Percentiles rank a stretch among this genome's conserved stretches.
These are phyloP conservation scores for Triops longicaudatus DNA, from an alignment of 1,140 invertebrate species.

Conservation along the genomic window DNA sequence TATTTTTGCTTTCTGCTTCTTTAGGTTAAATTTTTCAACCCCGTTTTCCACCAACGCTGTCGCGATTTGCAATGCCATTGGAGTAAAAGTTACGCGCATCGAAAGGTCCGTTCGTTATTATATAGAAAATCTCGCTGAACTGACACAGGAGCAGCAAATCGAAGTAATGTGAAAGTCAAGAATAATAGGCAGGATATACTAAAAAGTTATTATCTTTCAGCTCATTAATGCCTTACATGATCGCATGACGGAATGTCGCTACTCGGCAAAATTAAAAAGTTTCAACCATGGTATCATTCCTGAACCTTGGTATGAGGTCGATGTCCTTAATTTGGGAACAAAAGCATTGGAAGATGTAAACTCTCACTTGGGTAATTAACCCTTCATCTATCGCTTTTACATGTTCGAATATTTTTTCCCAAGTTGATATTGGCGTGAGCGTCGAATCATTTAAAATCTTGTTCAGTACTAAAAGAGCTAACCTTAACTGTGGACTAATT, in stretches of 20 bases:
- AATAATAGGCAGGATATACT: conserved; percentile 33
- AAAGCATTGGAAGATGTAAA: conserved; percentile 75
- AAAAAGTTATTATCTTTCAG: conserved; percentile 42
- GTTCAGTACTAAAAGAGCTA: too few species aligned
- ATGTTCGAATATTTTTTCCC: too few species aligned
- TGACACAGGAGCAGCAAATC: neutral
- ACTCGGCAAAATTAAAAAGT: conserved; percentile 54
- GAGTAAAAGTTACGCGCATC: conserved; percentile 64
- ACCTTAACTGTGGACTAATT: neutral
- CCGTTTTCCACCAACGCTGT: conserved; percentile 91
- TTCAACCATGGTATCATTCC: conserved; percentile 55
- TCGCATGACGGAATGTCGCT: conserved; percentile 73
- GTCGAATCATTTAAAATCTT: too few species aligned
- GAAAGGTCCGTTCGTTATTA: conserved; percentile 71
- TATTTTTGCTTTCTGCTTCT: conserved; percentile 33
- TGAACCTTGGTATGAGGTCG: conserved; percentile 71
- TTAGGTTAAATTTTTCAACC: conserved; percentile 85
- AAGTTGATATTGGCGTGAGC: too few species aligned
- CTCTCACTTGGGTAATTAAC: conserved; percentile 57
- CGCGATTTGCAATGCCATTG: conserved; percentile 78
- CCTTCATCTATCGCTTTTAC: too few species aligned
- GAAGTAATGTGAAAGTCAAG: neutral
- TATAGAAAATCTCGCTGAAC: neutral
- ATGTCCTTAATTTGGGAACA: conserved; percentile 65
- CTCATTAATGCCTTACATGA: conserved; percentile 63